Conservation (phyloP, 2,888 invertebrate genomes). For the Trachelus tabidus region DNA sequence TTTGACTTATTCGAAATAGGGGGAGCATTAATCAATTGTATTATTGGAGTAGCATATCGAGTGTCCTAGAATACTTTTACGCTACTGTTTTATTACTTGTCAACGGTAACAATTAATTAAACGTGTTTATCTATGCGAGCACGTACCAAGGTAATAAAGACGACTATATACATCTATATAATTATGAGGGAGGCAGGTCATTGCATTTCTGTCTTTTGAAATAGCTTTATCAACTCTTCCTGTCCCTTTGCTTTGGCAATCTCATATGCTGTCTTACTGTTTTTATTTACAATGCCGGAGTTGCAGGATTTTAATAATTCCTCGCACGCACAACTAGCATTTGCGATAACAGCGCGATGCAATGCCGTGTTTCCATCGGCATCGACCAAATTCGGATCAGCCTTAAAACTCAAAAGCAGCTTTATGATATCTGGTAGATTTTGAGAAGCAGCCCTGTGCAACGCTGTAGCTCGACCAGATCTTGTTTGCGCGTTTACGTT, state of each 20-base stretch:
- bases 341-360: conserved; percentile 74
- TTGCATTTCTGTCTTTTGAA: not conserved
- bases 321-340: conserved; percentile 73
- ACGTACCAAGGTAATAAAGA: not conserved
- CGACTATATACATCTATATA: not conserved
- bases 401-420: conserved; percentile 74
- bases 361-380: conserved; percentile 84
- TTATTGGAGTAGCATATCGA: not conserved
- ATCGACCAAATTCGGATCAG: conserved; percentile 75
- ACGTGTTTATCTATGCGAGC: not conserved
- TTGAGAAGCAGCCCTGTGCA: conserved; percentile 84
- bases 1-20: not conserved
- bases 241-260: conserved; percentile 73
- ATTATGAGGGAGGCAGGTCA: not conserved
- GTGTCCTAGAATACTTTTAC: not conserved
- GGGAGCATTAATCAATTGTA: not conserved
- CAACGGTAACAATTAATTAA: not conserved
- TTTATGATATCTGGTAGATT: conserved; percentile 76
- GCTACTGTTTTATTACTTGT: not conserved
- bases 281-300: conserved; percentile 73
- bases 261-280: conserved; percentile 82
- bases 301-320: conserved; percentile 75
- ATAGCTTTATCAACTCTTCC: not conserved
- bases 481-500: conserved; percentile 79
- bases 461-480: conserved; percentile 81